A percentile compares a stretch with the other conserved stretches of the same genome.
phyloP scores from a whole-genome alignment of 2,888 invertebrate species.

The Ophion ventricosus region DNA sequence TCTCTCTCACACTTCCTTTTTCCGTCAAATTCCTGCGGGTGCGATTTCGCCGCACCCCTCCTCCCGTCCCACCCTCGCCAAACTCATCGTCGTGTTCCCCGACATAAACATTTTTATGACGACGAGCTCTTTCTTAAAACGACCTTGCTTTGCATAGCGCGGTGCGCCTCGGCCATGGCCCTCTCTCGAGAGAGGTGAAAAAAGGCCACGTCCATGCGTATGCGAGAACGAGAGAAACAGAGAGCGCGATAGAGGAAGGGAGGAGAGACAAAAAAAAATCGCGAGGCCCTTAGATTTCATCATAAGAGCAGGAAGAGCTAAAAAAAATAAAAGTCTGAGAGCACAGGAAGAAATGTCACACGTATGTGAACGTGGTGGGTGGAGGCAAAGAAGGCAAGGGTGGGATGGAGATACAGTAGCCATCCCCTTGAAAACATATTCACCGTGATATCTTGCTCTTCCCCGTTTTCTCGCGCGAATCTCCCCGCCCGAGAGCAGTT shows the following conservation, averaged over 20 bases:
- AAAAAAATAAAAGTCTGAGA: constrained; percentile 17
- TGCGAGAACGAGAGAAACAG: background rate
- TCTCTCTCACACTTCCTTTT: background rate
- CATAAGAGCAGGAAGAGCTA: constrained; percentile 13
- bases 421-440: background rate
- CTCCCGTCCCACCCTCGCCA: too few species aligned
- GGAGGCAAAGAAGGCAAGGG: background rate
- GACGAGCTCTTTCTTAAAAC: constrained; percentile 71
- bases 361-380: background rate
- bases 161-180: background rate
- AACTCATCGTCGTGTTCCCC: constrained; percentile 44
- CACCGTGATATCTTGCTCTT: constrained; percentile 45
- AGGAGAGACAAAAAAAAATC: constrained; percentile 4
- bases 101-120: constrained; percentile 78
- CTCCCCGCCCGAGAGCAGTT: constrained; percentile 54
- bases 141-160: constrained; percentile 70
- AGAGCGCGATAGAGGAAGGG: background rate
- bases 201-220: constrained; percentile 14
- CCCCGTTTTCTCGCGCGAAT: constrained; percentile 36
- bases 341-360: constrained; percentile 46
- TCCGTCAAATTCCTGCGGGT: constrained; percentile 46
- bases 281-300: constrained; percentile 7
- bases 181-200: constrained; percentile 32
- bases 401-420: background rate
- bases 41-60: constrained; percentile 43